These are phyloP conservation scores for Teleopsis dalmanni DNA, from an alignment of 1,140 invertebrate genomes.

Conservation along the genomic window DNA sequence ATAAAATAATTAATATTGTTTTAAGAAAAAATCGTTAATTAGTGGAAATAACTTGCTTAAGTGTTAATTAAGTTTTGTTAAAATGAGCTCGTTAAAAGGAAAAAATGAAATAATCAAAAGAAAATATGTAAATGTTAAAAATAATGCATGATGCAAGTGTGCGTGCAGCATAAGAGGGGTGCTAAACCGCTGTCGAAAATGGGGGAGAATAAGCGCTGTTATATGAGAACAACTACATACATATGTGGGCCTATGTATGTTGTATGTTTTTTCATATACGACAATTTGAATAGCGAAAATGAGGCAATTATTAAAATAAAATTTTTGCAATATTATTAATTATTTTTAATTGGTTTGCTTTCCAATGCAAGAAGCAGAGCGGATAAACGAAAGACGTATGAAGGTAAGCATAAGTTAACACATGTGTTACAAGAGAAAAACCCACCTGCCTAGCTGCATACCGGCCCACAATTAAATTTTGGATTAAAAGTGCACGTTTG, in stretches of 20 bases:
- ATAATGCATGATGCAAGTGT: no score
- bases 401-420: no score
- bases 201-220: neutral
- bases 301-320: constrained; percentile 11
- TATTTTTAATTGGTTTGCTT: constrained; percentile 12
- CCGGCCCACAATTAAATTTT: no score
- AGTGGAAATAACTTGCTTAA: constrained; percentile 18
- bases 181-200: no score
- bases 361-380: no score
- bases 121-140: neutral
- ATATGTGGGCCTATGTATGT: neutral
- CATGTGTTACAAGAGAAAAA: no score
- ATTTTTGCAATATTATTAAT: constrained; percentile 12
- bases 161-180: no score
- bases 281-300: neutral
- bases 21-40: constrained; percentile 18
- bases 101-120: constrained; percentile 8
- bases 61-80: constrained; percentile 18
- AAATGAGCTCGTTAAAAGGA: constrained; percentile 11
- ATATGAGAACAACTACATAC: neutral
- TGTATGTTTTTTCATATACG: neutral
- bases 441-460: no score
- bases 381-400: no score
- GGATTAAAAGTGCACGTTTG: no score
- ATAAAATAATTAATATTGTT: no score